Base-by-base conservation (phyloP, 1,140 invertebrate species). In the Reticulitermes speratus region DNA sequence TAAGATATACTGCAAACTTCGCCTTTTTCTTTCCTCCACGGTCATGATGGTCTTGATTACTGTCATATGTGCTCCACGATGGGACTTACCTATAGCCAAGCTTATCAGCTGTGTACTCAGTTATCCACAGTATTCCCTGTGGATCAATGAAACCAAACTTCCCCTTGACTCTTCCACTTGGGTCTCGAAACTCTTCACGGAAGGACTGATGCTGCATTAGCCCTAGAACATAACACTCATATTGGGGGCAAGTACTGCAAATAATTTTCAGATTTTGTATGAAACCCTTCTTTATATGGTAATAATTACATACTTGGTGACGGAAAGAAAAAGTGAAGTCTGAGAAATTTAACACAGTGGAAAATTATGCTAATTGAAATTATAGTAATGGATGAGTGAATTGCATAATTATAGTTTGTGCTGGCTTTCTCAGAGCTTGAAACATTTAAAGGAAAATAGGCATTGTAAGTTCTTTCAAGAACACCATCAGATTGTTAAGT, bases 61-160 rank as follows among this genome's bases (percentile, higher is more conserved):
- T 55, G 14, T 55, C 19, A 5, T 55, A 55, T 12, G 52, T 55
- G 19, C 52, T 21, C 52, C 19, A 55, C 52, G 1, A 21, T 55
- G 14, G n/a, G 16, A 83, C 38, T 87, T 86, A 89, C 89, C 89
- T 84, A 75, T 87, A 89, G 48, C 89, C 89, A 23, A 87, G 87
- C 52, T 86, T 82, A 86, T 89, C 89, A 23, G 89, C 89, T 19
- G 87, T 84, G 86, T 90, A 90, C 12, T 88, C 87, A 16, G 88
- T 87, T n/a, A 89, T 86, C 16, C 89, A 30, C 38, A 89, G 83
- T 21, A 89, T 87, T 45, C 89, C 89, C 48, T 75, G 44, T 2
- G 89, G 89, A 86, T 88, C 89, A 0, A 89, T 87, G 86, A 88
- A 90, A 38, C 89, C 89, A 85, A 89, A 89, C n/a, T 87, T 87